Conservation (phyloP, 2,888 invertebrate species). For the Druceiella hillmani region DNA sequence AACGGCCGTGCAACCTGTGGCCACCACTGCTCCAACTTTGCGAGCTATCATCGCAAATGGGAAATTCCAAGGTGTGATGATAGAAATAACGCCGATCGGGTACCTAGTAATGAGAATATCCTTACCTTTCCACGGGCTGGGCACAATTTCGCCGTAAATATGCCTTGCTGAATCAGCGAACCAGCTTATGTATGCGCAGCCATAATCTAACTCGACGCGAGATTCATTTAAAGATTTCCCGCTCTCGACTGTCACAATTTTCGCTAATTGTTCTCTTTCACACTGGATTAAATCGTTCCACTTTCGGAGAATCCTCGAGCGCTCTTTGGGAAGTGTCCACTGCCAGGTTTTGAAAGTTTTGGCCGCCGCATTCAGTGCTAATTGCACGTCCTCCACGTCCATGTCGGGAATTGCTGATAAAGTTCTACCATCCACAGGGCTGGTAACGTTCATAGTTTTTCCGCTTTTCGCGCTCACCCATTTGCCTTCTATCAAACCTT, state of each 20-base stretch:
- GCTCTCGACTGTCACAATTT: slow-evolving; percentile 75
- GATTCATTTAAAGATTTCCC: slow-evolving; percentile 91
- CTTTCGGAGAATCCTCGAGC: slow-evolving; percentile 60
- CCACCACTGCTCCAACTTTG: slow-evolving; percentile 91
- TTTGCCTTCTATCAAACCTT: slow-evolving; percentile 49
- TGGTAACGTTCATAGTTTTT: slow-evolving; percentile 65
- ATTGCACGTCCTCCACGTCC: slow-evolving; percentile 64
- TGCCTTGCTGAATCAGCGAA: slow-evolving; percentile 91
- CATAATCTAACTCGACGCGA: slow-evolving; percentile 83
- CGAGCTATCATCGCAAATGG: slow-evolving; percentile 98
- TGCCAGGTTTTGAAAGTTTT: slow-evolving; percentile 76
- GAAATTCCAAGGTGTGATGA: slow-evolving; percentile 95
- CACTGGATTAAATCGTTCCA: slow-evolving; percentile 75
- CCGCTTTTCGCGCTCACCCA: slow-evolving; percentile 71
- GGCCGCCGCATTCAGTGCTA: slow-evolving; percentile 70
- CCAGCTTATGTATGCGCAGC: slow-evolving; percentile 92
- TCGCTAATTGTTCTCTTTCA: slow-evolving; percentile 66
- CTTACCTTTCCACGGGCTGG: slow-evolving; percentile 66
- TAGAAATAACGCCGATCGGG: slow-evolving; percentile 89
- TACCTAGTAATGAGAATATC: slow-evolving; percentile 73
- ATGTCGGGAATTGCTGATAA: slow-evolving; percentile 81
- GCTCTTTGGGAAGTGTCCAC: slow-evolving; percentile 71
- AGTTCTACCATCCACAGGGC: slow-evolving; percentile 72
- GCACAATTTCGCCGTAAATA: slow-evolving; percentile 74
- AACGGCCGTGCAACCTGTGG: slow-evolving; percentile 93